Evolutionary conservation across 2,797 vertebrate genomes (phyloP).

Genomic region (Avahi laniger): DNA sequence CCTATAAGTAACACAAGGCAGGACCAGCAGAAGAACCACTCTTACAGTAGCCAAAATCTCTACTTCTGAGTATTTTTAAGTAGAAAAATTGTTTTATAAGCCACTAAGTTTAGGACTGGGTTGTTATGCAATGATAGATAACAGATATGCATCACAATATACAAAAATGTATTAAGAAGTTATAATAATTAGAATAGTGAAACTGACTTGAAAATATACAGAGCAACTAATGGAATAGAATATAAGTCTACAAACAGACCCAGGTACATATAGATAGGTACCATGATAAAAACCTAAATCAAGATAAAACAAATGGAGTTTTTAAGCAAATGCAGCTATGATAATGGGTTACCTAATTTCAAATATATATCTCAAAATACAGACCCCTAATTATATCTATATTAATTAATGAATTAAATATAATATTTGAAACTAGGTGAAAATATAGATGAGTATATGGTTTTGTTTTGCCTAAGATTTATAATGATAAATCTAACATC

Average conservation of each 20-base stretch:
- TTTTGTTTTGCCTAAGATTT: neutral
- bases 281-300: neutral
- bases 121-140: neutral
- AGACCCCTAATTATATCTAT: neutral
- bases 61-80: neutral
- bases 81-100: neutral
- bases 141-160: neutral
- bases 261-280: neutral
- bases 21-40: neutral
- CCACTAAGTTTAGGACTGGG: neutral
- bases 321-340: neutral
- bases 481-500: neutral
- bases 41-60: neutral
- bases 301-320: neutral
- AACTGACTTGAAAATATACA: neutral
- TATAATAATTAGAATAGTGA: neutral
- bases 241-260: neutral
- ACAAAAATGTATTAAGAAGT: neutral
- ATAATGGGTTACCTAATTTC: neutral
- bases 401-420: neutral
- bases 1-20: too few species aligned
- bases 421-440: neutral
- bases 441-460: neutral
- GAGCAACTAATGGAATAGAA: neutral
- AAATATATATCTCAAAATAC: neutral